Conservation (phyloP, 2,113 vertebrate genomes). For the Chaetodon trifascialis region DNA sequence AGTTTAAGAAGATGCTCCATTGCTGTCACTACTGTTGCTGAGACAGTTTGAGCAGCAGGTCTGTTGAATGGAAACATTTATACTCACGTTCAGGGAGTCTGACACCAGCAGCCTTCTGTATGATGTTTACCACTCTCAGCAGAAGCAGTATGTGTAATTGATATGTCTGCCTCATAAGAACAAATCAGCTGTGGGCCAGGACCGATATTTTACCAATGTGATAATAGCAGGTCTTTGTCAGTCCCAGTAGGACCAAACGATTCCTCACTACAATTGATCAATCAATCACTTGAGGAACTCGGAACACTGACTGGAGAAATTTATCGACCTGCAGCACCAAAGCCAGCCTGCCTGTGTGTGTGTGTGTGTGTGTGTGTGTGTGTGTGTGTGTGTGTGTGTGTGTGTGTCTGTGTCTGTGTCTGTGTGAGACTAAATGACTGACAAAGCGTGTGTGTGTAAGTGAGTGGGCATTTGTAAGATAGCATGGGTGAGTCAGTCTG, state of each 20-base stretch:
- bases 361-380: constrained; percentile 16
- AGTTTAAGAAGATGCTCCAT: background rate
- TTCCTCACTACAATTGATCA: constrained; percentile 54
- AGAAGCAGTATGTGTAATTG: constrained; percentile 21
- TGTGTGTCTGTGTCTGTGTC: constrained; percentile 13
- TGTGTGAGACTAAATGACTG: constrained; percentile 32
- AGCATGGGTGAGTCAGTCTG: constrained; percentile 34
- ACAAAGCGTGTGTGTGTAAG: constrained; percentile 5
- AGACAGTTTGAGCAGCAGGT: background rate
- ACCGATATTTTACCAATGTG: constrained; percentile 40
- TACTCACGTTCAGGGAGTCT: background rate
- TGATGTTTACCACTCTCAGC: background rate
- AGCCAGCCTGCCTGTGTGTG: background rate
- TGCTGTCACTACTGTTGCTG: background rate
- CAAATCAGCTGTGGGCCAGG: constrained; percentile 27
- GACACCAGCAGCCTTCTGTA: constrained; percentile 2
- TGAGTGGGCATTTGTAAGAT: constrained; percentile 17
- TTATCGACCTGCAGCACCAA: constrained; percentile 32
- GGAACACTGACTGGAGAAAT: constrained; percentile 24
- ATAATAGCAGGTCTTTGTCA: constrained; percentile 57
- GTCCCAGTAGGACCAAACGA: constrained; percentile 27
- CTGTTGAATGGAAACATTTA: background rate
- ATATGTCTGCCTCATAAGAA: constrained; percentile 27
- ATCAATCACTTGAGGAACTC: constrained; percentile 38
- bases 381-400: constrained; percentile 13